A percentile compares a stretch with the other conserved stretches of the same genome.
These are phyloP conservation scores for Silurus meridionalis DNA, from an alignment of 2,113 vertebrate species.

Conservation along the genomic window DNA sequence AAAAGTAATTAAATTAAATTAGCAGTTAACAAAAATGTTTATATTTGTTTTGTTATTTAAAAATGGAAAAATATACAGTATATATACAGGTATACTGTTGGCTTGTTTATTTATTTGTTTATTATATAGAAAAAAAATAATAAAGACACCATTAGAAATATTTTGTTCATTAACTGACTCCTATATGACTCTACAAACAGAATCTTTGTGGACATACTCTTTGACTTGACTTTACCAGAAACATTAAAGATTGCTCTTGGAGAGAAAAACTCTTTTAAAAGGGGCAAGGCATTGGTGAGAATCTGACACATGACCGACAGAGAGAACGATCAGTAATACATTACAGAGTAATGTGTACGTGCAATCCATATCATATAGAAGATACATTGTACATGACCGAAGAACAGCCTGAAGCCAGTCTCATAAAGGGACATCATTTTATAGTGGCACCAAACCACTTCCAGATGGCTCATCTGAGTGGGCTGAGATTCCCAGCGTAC, in stretches of 20 bases:
- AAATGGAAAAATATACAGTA: background rate
- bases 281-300: slow-evolving; percentile 59
- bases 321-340: slow-evolving; percentile 15
- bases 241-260: slow-evolving; percentile 21
- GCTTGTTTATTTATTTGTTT: background rate
- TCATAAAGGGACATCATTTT: slow-evolving; percentile 53
- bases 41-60: background rate
- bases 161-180: slow-evolving; percentile 34
- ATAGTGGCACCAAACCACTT: slow-evolving; percentile 54
- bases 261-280: slow-evolving; percentile 13
- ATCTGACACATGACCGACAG: slow-evolving; percentile 28
- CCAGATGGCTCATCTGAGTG: slow-evolving; percentile 56
- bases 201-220: background rate
- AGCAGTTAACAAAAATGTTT: background rate
- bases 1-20: background rate
- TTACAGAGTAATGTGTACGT: slow-evolving; percentile 3
- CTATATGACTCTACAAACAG: slow-evolving; percentile 23
- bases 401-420: slow-evolving; percentile 49
- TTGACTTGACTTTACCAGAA: background rate
- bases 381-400: slow-evolving; percentile 47
- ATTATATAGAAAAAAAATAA: slow-evolving; percentile 9
- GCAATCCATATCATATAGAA: slow-evolving; percentile 22
- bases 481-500: slow-evolving; percentile 38
- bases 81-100: background rate
- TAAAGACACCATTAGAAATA: slow-evolving; percentile 37